Conservation (phyloP, 1,140 invertebrate genomes). For the Anoplophora glabripennis region DNA sequence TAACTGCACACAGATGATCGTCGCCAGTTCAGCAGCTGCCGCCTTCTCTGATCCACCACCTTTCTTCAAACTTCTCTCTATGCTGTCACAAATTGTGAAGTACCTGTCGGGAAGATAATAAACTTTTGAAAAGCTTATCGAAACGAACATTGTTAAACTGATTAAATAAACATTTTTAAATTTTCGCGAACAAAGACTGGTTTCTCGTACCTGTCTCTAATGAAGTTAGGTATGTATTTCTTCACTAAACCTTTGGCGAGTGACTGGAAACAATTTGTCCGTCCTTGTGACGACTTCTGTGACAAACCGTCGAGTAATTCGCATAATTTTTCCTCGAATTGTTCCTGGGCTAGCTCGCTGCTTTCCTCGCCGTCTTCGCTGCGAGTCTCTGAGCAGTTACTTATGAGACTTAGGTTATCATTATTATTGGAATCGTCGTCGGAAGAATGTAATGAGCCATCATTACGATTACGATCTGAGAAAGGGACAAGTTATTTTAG, state of each 20-base stretch:
- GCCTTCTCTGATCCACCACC: conserved; percentile 78
- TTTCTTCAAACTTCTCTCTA: conserved; percentile 77
- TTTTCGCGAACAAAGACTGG: too few relatives aligned
- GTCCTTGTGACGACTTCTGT: conserved; percentile 80
- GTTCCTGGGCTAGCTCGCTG: conserved; percentile 65
- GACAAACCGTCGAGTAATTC: conserved; percentile 82
- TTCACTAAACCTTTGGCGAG: conserved; percentile 74
- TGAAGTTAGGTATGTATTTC: conserved; percentile 76
- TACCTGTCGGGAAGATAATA: conserved; percentile 60
- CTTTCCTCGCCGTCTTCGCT: conserved; percentile 58
- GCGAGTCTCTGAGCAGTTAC: conserved; percentile 62
- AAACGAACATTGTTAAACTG: too few relatives aligned
- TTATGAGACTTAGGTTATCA: conserved; percentile 66
- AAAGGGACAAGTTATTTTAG: conserved; percentile 7
- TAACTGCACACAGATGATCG: conserved; percentile 80
- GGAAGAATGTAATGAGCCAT: conserved; percentile 37
- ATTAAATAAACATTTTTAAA: too few relatives aligned
- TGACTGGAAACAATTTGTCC: conserved; percentile 68
- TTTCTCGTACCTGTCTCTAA: conserved; percentile 60
- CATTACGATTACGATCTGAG: conserved; percentile 37
- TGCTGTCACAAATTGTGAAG: conserved; percentile 76
- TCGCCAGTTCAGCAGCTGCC: conserved; percentile 74
- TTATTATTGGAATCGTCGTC: conserved; percentile 67
- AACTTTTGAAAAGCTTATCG: too few relatives aligned
- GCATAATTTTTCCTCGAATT: conserved; percentile 84